Percentiles rank a stretch among this genome's conserved stretches.
These are phyloP conservation scores for Gastrophryne carolinensis DNA, from an alignment of 2,797 vertebrate genomes.

Conservation along the genomic window DNA sequence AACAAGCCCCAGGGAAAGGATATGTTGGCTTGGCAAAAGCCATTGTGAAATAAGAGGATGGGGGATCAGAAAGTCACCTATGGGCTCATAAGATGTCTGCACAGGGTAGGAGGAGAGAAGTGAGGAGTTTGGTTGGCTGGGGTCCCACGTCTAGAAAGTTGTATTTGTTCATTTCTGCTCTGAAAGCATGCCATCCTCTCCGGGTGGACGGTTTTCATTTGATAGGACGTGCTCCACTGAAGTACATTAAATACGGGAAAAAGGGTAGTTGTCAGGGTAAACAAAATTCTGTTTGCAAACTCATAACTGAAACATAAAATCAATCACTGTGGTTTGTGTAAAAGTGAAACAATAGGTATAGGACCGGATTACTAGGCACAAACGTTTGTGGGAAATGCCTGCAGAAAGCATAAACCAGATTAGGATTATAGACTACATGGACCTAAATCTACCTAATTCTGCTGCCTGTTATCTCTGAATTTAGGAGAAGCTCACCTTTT, in stretches of 20 bases:
- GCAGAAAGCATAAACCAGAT: not conserved
- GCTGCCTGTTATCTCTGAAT: too few species aligned
- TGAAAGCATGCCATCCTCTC: not conserved
- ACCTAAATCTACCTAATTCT: too few species aligned
- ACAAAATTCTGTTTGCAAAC: conserved; percentile 10
- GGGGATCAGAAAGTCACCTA: too few species aligned
- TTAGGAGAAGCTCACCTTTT: too few species aligned
- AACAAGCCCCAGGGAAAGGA: too few species aligned
- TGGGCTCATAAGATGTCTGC: too few species aligned
- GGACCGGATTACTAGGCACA: conserved; percentile 7
- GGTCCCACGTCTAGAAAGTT: not conserved
- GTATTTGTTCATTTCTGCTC: not conserved
- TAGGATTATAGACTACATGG: too few species aligned
- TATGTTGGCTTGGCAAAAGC: too few species aligned
- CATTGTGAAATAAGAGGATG: too few species aligned
- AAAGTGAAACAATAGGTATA: conserved; percentile 39
- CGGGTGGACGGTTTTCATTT: not conserved
- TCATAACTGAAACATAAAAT: conserved; percentile 24
- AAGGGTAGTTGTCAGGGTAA: not conserved
- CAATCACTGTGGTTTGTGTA: conserved; percentile 47
- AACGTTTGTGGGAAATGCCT: not conserved
- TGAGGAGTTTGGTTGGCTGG: not conserved
- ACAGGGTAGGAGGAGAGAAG: not conserved
- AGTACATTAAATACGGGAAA: not conserved
- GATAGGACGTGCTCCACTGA: conserved; percentile 1